Conservation (phyloP, 2,888 invertebrate genomes). For the Eurytoma adleriae region DNA sequence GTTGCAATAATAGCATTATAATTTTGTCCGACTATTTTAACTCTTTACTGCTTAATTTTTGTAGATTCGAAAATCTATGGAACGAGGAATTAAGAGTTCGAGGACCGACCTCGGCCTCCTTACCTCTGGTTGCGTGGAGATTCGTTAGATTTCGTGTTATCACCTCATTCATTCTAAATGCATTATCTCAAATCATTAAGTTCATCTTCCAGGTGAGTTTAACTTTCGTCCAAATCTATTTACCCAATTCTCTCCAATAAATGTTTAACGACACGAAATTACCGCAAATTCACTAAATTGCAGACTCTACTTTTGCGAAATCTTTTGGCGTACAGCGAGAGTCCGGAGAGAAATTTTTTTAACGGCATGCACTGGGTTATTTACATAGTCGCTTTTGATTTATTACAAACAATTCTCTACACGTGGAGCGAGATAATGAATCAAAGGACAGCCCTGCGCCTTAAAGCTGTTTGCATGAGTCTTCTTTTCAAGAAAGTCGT, state of each 20-base stretch:
- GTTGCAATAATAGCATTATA: too few relatives aligned
- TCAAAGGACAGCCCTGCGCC: slow-evolving; percentile 74
- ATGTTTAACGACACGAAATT: neutral
- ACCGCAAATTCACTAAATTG: slow-evolving; percentile 23
- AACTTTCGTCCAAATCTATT: neutral
- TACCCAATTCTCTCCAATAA: neutral
- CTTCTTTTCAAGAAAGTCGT: slow-evolving; percentile 73
- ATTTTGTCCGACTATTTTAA: too few relatives aligned
- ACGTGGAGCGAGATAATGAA: slow-evolving; percentile 77
- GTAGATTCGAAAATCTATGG: slow-evolving; percentile 78
- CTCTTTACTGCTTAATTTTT: slow-evolving; percentile 24
- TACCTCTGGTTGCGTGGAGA: slow-evolving; percentile 76
- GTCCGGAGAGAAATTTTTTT: slow-evolving; percentile 70
- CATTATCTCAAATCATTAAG: slow-evolving; percentile 62
- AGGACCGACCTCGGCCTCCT: slow-evolving; percentile 76
- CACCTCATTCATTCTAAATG: slow-evolving; percentile 74
- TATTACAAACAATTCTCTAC: slow-evolving; percentile 75
- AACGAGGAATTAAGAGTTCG: slow-evolving; percentile 76
- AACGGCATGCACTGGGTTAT: slow-evolving; percentile 77
- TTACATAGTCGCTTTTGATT: slow-evolving; percentile 75
- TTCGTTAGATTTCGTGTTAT: slow-evolving; percentile 77
- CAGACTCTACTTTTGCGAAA: slow-evolving; percentile 77
- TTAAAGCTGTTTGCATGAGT: slow-evolving; percentile 72
- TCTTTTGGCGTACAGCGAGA: slow-evolving; percentile 74
- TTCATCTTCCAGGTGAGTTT: slow-evolving; percentile 45